Evolutionary conservation across 2,888 invertebrate genomes (phyloP).

Genomic region (Lagria hirta): DNA sequence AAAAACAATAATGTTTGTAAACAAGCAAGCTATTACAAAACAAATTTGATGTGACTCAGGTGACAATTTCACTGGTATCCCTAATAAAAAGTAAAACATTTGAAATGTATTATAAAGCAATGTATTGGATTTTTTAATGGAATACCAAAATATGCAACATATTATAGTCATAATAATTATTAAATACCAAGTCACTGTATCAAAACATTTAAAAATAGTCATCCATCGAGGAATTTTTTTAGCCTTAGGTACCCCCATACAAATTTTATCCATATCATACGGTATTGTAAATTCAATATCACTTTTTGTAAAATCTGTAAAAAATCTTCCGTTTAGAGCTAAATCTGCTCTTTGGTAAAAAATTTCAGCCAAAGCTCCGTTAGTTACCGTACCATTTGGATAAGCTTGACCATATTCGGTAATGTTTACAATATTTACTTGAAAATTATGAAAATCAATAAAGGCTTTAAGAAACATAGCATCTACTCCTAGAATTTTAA

Average conservation of each 20-base stretch:
- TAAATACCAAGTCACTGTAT: background rate
- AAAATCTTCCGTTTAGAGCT: conserved; percentile 38
- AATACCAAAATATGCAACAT: background rate
- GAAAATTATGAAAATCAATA: too few relatives aligned
- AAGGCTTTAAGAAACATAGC: too few relatives aligned
- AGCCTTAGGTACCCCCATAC: conserved; percentile 51
- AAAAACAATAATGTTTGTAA: conserved; percentile 50
- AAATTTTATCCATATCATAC: conserved; percentile 45
- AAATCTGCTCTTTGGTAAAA: conserved; percentile 17
- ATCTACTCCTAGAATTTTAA: too few relatives aligned
- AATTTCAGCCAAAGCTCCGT: conserved; percentile 29
- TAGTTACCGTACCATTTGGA: conserved; percentile 37
- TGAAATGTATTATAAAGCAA: background rate
- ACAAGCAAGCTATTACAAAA: conserved; percentile 42
- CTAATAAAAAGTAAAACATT: conserved; percentile 1
- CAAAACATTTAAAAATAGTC: conserved; percentile 47
- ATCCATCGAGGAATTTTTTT: conserved; percentile 49
- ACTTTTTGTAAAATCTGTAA: conserved; percentile 27
- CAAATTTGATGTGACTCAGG: conserved; percentile 20
- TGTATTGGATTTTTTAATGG: background rate
- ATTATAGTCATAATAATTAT: background rate
- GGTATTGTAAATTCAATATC: conserved; percentile 46
- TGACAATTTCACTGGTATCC: background rate
- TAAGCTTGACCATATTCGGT: conserved; percentile 39
- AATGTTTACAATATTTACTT: too few relatives aligned